phyloP scores from a whole-genome alignment of 1,140 invertebrate species.

The Nasonia giraulti region DNA sequence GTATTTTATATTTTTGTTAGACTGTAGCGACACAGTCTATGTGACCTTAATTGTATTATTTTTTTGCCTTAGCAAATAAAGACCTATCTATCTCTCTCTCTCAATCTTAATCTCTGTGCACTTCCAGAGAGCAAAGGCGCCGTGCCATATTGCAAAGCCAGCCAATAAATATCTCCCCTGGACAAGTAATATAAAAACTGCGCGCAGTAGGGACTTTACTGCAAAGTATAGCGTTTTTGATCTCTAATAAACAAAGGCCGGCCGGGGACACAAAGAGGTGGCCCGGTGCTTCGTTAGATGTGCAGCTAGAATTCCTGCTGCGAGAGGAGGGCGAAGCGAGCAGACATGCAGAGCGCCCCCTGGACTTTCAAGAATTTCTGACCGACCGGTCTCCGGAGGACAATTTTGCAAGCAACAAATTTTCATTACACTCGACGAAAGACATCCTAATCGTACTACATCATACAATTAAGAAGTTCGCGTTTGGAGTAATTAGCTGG shows the following conservation, averaged over 20 bases:
- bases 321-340: neutral
- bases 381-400: neutral
- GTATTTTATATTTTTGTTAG: too few relatives aligned
- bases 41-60: too few relatives aligned
- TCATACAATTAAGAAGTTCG: neutral
- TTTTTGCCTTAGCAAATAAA: too few relatives aligned
- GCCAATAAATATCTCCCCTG: too few relatives aligned
- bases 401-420: neutral
- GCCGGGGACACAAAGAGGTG: conserved; percentile 2
- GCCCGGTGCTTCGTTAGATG: conserved; percentile 17
- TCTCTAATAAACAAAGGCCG: conserved; percentile 18
- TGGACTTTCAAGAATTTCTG: neutral
- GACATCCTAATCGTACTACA: neutral
- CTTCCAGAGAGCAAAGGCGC: too few relatives aligned
- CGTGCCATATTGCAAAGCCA: too few relatives aligned
- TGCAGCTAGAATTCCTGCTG: neutral
- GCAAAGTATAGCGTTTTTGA: neutral
- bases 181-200: neutral
- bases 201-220: neutral
- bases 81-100: too few relatives aligned
- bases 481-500: neutral
- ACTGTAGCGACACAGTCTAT: too few relatives aligned
- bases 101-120: too few relatives aligned
- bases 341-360: neutral
- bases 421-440: neutral